Evolutionary conservation across 2,888 invertebrate genomes (phyloP).

Genomic region (Myathropa florea): DNA sequence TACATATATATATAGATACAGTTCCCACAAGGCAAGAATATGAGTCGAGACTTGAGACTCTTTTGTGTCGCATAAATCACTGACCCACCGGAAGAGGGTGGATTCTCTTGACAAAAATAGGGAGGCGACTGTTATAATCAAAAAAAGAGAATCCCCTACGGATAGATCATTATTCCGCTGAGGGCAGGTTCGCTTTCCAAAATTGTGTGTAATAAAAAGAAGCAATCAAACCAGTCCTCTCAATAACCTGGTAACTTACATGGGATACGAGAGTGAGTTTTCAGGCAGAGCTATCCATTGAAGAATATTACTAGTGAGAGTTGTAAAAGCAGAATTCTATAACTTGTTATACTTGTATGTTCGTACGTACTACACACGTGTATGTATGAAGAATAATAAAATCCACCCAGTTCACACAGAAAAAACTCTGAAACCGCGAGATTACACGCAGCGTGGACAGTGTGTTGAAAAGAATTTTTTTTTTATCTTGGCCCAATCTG

Average conservation of each 20-base stretch:
- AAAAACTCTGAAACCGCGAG: neutral
- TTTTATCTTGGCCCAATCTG: neutral
- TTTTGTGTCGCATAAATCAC: constrained; percentile 39
- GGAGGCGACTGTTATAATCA: neutral
- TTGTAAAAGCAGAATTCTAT: constrained; percentile 31
- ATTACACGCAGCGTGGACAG: neutral
- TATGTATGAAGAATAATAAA: constrained; percentile 7
- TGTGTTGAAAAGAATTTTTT: neutral
- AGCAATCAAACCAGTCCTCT: constrained; percentile 27
- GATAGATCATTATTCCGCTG: neutral
- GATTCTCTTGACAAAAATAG: neutral
- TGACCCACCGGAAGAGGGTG: constrained; percentile 12
- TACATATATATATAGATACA: neutral
- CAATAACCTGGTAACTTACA: constrained; percentile 1
- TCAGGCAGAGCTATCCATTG: neutral
- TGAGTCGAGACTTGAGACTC: constrained; percentile 23
- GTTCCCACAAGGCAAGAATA: constrained; percentile 6
- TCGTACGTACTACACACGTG: too few species aligned
- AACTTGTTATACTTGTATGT: neutral
- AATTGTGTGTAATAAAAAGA: constrained; percentile 36
- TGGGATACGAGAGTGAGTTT: neutral
- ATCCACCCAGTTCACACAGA: constrained; percentile 6
- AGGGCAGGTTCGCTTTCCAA: neutral
- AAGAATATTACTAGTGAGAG: constrained; percentile 18
- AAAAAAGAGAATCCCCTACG: neutral